Conservation (phyloP, 2,888 invertebrate genomes). For the Blastobasis adustella region DNA sequence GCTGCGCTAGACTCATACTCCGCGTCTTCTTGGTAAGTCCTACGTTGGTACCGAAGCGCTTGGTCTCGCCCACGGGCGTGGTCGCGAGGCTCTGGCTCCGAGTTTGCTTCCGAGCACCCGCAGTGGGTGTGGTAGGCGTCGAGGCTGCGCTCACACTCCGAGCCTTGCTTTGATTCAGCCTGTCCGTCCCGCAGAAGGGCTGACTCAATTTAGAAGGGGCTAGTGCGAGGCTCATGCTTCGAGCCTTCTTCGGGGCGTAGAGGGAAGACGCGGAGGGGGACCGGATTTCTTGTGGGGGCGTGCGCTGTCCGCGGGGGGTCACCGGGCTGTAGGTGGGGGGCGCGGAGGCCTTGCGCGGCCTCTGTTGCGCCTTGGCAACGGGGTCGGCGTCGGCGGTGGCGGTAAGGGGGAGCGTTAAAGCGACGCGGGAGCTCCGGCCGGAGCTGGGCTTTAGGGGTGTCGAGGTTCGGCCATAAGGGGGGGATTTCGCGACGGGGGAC, state of each 20-base stretch:
- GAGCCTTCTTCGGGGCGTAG: constrained; percentile 53
- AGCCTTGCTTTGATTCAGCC: constrained; percentile 30
- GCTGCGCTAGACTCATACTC: constrained; percentile 57
- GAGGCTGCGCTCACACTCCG: constrained; percentile 35
- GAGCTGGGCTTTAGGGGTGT: constrained; percentile 10
- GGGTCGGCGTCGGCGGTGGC: constrained; percentile 31
- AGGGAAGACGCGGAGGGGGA: constrained; percentile 42
- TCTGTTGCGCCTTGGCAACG: constrained; percentile 19
- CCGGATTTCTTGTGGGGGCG: constrained; percentile 43
- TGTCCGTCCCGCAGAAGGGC: constrained; percentile 48
- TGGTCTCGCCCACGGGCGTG: constrained; percentile 46
- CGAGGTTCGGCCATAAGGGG: constrained; percentile 5
- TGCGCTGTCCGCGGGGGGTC: constrained; percentile 37
- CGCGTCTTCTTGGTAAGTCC: constrained; percentile 50
- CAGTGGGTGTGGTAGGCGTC: constrained; percentile 42
- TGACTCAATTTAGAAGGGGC: constrained; percentile 38
- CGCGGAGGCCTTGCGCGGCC: constrained; percentile 54
- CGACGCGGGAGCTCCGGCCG: constrained; percentile 24
- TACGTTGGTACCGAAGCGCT: constrained; percentile 32
- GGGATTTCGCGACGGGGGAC: constrained; percentile 18
- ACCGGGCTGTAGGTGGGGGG: constrained; percentile 55
- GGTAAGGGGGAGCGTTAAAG: constrained; percentile 47
- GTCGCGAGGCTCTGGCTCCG: constrained; percentile 63
- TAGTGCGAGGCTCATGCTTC: constrained; percentile 57
- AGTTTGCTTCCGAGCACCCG: constrained; percentile 23